phyloP scores from a whole-genome alignment of 2,797 vertebrate species.

The Anisognathus igniventris region DNA sequence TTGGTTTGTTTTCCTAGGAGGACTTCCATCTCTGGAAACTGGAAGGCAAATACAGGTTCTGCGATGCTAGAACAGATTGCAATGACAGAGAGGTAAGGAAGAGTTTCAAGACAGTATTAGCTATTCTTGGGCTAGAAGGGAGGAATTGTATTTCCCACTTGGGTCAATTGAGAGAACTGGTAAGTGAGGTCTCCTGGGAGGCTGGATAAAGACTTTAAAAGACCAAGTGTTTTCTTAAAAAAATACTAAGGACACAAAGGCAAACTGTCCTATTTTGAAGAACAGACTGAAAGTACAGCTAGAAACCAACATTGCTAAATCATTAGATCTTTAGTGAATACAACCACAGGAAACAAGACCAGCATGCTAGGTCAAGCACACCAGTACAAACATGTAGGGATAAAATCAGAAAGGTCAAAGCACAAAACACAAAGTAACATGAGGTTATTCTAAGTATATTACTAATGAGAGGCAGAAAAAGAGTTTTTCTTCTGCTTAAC shows the following conservation, averaged over 20 bases:
- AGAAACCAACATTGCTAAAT: slow-evolving; percentile 11
- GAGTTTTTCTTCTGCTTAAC: background rate
- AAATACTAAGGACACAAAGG: slow-evolving; percentile 12
- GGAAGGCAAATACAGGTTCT: slow-evolving; percentile 97
- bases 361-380: slow-evolving; percentile 9
- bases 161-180: slow-evolving; percentile 6
- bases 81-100: slow-evolving; percentile 92
- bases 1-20: slow-evolving; percentile 81
- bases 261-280: slow-evolving; percentile 56
- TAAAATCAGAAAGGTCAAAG: slow-evolving; percentile 50
- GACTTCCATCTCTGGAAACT: slow-evolving; percentile 96
- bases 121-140: slow-evolving; percentile 24
- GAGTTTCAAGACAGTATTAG: background rate
- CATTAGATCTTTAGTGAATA: slow-evolving; percentile 8
- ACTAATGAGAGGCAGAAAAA: background rate
- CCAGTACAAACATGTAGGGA: slow-evolving; percentile 18
- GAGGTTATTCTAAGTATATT: slow-evolving; percentile 40
- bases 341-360: slow-evolving; percentile 33
- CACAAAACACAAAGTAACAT: slow-evolving; percentile 36
- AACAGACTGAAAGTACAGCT: slow-evolving; percentile 37
- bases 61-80: slow-evolving; percentile 98
- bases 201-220: slow-evolving; percentile 28
- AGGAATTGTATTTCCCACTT: background rate
- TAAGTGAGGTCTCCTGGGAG: slow-evolving; percentile 1
- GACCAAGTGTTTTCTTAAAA: background rate